Base-by-base conservation (phyloP, 2,797 vertebrate species). In the Mormyrops boulengeri region DNA sequence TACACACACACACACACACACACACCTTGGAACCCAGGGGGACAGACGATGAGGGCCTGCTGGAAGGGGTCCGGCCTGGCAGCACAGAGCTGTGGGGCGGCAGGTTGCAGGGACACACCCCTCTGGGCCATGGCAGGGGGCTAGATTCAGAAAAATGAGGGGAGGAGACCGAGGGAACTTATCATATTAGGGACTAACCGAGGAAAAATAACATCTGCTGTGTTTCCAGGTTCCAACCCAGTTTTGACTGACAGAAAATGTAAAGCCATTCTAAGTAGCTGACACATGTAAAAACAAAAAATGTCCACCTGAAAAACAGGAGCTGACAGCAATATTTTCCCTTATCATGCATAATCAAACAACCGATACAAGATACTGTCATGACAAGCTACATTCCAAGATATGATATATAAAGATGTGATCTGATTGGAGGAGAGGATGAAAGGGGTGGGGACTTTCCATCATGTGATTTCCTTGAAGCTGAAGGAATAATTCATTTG, bases 41-140 rank as follows among this genome's bases (percentile, higher is more conserved):
- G 99, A 94, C 99, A 99, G 94, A 99, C 99, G 38, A 99, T 99
- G 94, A 99, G 97, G 0, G 98, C 98, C 96, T 99, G 99, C 96
- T 99, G 99, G 96, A 99, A 98, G 95, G 99, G 98, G 95, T 99
- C 99, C 0, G 98, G 97, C 88, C 98, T 97, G 93, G 96, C 94
- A 47, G 98, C 96, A 90, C 98, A 99, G 92, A 99, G 97, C 96
- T 98, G 98, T 88, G 99, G 96, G 3, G 97, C 96, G 90, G 96
- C 97, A 0, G 98, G 97, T 96, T 99, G 99, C 93, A 99, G 95
- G 91, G 98, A 97, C 97, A 99, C 97, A 94, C 96, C 98, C 96
- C 98, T 96, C 94, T 99, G 98, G 95, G 98, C 97, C 95, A 99
- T 97, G 14, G 98, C 97, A 90, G 97, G 97, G 94, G 98, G 97